Evolutionary conservation across 1,140 invertebrate species (phyloP), one percentile per base, ranked within the genome.

Genomic region (Sinonovacula constricta): DNA sequence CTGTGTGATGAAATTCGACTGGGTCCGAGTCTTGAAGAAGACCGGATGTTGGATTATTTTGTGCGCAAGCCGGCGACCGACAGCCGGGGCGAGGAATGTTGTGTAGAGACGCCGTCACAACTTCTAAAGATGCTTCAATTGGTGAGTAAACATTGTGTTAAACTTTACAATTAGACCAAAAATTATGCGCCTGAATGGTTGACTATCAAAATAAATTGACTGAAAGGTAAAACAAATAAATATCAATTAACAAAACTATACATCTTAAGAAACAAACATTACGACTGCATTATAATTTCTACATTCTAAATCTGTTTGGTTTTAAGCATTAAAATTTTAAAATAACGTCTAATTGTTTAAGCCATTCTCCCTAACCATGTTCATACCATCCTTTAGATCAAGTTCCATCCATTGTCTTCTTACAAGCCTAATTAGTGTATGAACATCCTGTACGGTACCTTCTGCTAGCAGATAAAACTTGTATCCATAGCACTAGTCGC

Each of bases 21-120:
- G 7, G 80, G 80, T 24, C 80, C 80, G 3, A 81, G 80, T 56
- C 45, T 76, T 3, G 72, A 81, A 57, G 80, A 81, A 59, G 80
- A 77, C 30, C 54, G 45, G 34, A 77, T 81, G 67, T 59, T 81
- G 60, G 74, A 81, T 59, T 34, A 65, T 34, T 77, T 81, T 66
- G 63, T 67, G 4, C n/a, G 80, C 26, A 81, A 77, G 30, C 60
- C 31, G n/a, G 56, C 57, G 10, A 24, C 57, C 15, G n/a, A 33
- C n/a, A 63, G 54, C 3, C 34, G 72, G 39, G 68, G 67, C 7
- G 80, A 81, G 30, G 45, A 81, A 36, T 81, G 80, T 33, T 81
- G 80, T 67, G 72, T 81, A 15, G 80, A 81, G 34, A 81, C 66
- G 28, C 80, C 80, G 4, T 36, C 66, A 39, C 80, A 81, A 30